Evolutionary conservation across 2,888 invertebrate genomes (phyloP).

Genomic region (Latrodectus elegans): DNA sequence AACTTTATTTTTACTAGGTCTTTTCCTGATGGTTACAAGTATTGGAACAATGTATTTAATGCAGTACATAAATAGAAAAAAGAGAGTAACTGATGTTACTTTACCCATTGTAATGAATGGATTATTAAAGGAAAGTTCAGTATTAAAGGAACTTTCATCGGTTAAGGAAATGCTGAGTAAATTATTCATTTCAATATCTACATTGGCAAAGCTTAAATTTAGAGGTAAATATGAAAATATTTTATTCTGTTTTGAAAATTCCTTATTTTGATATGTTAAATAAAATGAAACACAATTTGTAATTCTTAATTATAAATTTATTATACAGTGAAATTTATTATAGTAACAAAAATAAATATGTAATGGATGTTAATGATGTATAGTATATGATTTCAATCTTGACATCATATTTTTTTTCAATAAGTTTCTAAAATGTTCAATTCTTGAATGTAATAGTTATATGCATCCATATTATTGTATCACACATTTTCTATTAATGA

Average conservation of each 20-base stretch:
- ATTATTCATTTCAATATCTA: conserved; percentile 38
- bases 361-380: no score
- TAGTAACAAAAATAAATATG: no score
- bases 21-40: conserved; percentile 19
- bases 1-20: conserved; percentile 12
- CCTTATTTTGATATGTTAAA: no score
- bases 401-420: no score
- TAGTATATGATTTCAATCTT: no score
- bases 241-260: background rate
- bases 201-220: conserved; percentile 40
- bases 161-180: conserved; percentile 4
- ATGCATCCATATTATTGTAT: no score
- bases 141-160: conserved; percentile 7
- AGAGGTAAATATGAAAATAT: conserved; percentile 14
- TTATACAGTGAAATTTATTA: no score
- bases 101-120: conserved; percentile 41
- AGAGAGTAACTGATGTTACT: background rate
- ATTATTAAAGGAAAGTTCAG: conserved; percentile 33
- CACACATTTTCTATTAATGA: no score
- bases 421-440: no score
- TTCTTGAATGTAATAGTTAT: no score
- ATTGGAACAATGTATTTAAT: conserved; percentile 33
- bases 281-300: no score
- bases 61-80: conserved; percentile 11
- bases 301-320: no score